Evolutionary conservation across 2,797 vertebrate species (phyloP).

Genomic region (Acomys russatus): DNA sequence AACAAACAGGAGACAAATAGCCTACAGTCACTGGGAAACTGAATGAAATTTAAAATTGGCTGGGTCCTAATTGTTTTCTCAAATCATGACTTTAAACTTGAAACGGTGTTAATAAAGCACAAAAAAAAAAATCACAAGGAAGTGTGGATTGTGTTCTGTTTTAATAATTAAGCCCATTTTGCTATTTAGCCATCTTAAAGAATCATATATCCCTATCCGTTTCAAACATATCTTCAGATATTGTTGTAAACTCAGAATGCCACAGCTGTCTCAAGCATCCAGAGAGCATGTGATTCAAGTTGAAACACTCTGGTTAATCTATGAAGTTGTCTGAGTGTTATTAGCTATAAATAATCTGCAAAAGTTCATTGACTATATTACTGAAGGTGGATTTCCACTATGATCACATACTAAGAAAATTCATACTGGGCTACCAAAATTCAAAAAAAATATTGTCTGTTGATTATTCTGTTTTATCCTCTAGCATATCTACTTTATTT

Average conservation of each 20-base stretch:
- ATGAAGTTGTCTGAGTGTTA: not conserved
- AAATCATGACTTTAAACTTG: not conserved
- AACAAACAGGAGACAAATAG: conserved; percentile 63
- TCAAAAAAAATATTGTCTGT: not conserved
- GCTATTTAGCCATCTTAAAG: not conserved
- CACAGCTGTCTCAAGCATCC: not conserved
- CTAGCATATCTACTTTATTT: not conserved
- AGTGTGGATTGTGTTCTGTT: not conserved
- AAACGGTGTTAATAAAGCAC: not conserved
- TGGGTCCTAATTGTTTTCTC: not conserved
- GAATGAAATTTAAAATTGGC: conserved; percentile 1
- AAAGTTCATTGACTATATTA: not conserved
- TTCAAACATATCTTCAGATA: not conserved
- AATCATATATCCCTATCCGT: not conserved
- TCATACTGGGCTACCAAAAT: not conserved
- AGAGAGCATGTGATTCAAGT: not conserved
- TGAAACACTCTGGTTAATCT: not conserved
- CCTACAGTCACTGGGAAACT: not conserved
- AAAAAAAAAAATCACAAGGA: not conserved
- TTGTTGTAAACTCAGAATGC: not conserved
- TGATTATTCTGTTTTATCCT: not conserved
- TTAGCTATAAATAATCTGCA: not conserved
- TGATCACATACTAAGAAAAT: not conserved
- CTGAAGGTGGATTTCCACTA: not conserved
- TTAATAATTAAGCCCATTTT: not conserved